Percentiles rank a stretch among this genome's conserved stretches.
Evolutionary conservation across 2,113 vertebrate genomes (phyloP).

Genomic region (Phocoena phocoena): DNA sequence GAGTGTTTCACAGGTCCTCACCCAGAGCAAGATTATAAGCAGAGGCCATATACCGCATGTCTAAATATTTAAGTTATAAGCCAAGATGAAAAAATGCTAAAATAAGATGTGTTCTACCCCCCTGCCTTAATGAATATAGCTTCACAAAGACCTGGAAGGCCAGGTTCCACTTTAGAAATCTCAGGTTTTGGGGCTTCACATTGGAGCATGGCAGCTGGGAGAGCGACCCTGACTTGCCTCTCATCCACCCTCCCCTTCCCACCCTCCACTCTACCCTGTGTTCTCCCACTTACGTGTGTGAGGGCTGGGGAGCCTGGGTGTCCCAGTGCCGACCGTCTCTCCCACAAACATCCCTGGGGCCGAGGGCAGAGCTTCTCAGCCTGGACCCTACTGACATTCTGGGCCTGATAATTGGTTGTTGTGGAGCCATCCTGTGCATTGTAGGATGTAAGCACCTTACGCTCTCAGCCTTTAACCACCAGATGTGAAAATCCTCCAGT

Average conservation of each 20-base stretch:
- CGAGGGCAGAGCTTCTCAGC: background rate
- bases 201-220: fast-evolving
- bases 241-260: too few species aligned
- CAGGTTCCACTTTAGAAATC: background rate
- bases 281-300: fast-evolving
- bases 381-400: fast-evolving
- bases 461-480: background rate
- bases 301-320: background rate
- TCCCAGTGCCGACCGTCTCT: background rate
- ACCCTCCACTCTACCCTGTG: background rate
- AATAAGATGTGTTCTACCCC: background rate
- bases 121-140: background rate
- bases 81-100: too few species aligned
- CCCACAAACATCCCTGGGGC: background rate
- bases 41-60: fast-evolving
- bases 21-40: background rate
- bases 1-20: background rate
- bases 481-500: background rate
- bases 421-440: fast-evolving
- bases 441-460: background rate
- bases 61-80: background rate
- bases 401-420: fast-evolving
- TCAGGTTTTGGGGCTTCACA: background rate
- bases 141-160: background rate
- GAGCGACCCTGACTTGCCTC: background rate